A percentile compares a stretch with the other conserved stretches of the same genome.
These are phyloP conservation scores for Conistra vaccinii DNA, from an alignment of 2,888 invertebrate genomes.

Conservation along the genomic window DNA sequence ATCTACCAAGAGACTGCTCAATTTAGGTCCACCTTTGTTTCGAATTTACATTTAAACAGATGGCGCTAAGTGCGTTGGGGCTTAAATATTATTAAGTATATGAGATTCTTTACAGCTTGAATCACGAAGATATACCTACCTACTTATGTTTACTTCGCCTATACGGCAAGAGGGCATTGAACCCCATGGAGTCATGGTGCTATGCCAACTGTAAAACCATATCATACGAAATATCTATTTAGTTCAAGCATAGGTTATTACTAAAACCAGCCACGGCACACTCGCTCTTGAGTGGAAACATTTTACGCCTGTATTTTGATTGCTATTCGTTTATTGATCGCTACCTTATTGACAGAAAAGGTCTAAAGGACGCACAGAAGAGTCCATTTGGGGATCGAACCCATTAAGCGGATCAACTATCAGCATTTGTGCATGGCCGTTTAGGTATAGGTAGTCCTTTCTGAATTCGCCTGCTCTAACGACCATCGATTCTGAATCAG, in stretches of 20 bases:
- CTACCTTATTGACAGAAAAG: neutral
- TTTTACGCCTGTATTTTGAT: no score
- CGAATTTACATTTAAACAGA: neutral
- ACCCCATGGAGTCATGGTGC: constrained; percentile 10
- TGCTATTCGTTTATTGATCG: neutral
- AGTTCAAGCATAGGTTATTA: neutral
- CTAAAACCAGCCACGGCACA: neutral
- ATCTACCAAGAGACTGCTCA: constrained; percentile 7
- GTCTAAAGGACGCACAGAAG: neutral
- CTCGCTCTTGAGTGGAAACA: neutral
- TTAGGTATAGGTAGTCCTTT: no score
- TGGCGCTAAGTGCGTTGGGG: neutral
- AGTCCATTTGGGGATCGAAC: constrained; percentile 6
- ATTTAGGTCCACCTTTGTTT: neutral
- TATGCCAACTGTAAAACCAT: neutral
- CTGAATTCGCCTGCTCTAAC: neutral
- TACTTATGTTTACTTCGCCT: no score
- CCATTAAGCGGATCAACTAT: neutral
- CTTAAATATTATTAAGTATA: neutral
- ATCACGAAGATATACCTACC: neutral
- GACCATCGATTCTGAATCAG: neutral
- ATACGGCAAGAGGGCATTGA: constrained; percentile 23
- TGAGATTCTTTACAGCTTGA: neutral
- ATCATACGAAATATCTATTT: neutral
- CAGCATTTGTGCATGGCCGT: neutral